Conservation (phyloP, 2,113 vertebrate species). For the Phrynosoma platyrhinos region DNA sequence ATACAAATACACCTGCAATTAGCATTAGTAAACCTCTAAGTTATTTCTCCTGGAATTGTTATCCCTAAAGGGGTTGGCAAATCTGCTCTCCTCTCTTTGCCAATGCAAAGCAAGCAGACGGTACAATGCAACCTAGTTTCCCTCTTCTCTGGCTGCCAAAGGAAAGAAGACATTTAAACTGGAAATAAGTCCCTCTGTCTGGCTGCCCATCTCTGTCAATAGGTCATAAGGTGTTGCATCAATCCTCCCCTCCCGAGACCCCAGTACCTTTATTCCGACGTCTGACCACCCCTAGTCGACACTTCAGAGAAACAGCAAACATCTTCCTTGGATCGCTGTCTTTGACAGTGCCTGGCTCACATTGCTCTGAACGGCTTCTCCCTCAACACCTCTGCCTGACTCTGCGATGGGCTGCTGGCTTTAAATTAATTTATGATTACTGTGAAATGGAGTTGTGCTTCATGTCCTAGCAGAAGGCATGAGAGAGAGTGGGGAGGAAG, state of each 20-base stretch:
- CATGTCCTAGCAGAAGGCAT: constrained; percentile 50
- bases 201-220: neutral
- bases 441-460: constrained; percentile 50
- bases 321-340: constrained; percentile 74
- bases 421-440: constrained; percentile 51
- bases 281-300: constrained; percentile 90
- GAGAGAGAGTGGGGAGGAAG: neutral
- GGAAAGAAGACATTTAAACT: neutral
- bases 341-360: constrained; percentile 74
- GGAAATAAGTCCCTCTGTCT: neutral
- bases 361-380: constrained; percentile 74
- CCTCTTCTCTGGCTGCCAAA: constrained; percentile 16
- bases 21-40: constrained; percentile 36
- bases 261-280: constrained; percentile 85
- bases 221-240: constrained; percentile 16
- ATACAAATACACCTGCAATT: neutral
- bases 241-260: neutral
- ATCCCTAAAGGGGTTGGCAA: constrained; percentile 30
- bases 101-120: neutral
- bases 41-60: constrained; percentile 4
- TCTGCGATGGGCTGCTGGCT: constrained; percentile 70
- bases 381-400: constrained; percentile 67
- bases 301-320: constrained; percentile 92
- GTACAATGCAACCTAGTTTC: constrained; percentile 2
- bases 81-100: neutral